Evolutionary conservation across 2,113 vertebrate species (phyloP).

Genomic region (Vidua chalybeata): DNA sequence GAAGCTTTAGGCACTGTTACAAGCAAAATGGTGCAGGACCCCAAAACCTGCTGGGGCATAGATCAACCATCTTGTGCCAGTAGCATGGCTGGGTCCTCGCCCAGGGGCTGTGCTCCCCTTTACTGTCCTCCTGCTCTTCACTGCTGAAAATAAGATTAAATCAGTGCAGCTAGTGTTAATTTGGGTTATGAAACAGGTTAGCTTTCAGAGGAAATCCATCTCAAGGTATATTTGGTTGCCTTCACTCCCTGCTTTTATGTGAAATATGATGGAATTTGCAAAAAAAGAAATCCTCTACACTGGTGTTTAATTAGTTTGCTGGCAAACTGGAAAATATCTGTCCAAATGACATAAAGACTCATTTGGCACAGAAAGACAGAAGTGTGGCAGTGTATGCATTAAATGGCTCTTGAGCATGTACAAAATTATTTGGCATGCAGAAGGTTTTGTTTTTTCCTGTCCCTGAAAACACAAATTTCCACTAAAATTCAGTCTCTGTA

Average conservation of each 20-base stretch:
- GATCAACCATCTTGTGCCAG: background rate
- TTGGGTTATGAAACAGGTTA: background rate
- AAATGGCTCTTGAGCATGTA: background rate
- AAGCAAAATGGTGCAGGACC: background rate
- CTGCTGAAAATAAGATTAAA: background rate
- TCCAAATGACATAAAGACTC: background rate
- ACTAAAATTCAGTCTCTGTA: background rate
- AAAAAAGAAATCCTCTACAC: background rate
- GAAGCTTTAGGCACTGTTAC: background rate
- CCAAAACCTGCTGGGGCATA: background rate
- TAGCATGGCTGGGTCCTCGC: accelerated
- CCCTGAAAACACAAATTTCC: background rate
- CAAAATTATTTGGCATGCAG: background rate
- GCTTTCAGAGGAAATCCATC: background rate
- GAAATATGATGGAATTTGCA: background rate
- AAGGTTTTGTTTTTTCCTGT: background rate
- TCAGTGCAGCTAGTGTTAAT: background rate
- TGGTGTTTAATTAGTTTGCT: background rate
- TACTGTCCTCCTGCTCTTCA: background rate
- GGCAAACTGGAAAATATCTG: background rate
- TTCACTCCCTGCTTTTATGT: background rate
- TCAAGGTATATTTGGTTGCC: background rate
- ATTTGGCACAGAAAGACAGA: background rate
- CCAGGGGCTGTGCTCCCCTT: background rate
- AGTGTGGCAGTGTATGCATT: background rate